Conservation (phyloP, 2,888 invertebrate genomes). For the Tetranychus piercei region DNA sequence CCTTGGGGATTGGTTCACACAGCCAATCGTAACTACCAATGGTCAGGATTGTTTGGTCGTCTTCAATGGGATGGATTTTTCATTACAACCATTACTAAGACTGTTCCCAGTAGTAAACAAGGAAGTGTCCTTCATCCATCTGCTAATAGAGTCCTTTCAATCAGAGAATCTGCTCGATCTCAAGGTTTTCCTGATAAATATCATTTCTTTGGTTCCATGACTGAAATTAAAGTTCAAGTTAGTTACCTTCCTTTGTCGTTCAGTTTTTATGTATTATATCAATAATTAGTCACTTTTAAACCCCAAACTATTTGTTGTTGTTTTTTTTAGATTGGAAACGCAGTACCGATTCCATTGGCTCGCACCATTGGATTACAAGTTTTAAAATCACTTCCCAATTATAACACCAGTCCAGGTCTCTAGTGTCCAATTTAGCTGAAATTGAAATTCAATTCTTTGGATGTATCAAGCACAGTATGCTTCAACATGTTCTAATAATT, state of each 20-base stretch:
- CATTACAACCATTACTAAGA: slow-evolving; percentile 59
- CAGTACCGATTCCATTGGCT: slow-evolving; percentile 65
- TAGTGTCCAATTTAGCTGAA: no score
- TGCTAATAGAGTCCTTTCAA: slow-evolving; percentile 60
- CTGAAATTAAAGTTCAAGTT: slow-evolving; percentile 59
- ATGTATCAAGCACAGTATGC: no score
- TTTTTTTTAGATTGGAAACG: slow-evolving; percentile 48
- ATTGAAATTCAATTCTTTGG: no score
- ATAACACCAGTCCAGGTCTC: no score
- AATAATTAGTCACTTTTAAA: background rate
- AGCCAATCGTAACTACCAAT: slow-evolving; percentile 62
- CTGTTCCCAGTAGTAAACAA: slow-evolving; percentile 72
- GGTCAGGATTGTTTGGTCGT: slow-evolving; percentile 65
- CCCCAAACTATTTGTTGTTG: background rate
- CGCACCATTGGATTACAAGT: slow-evolving; percentile 51
- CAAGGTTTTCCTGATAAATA: slow-evolving; percentile 65
- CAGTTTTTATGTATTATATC: no score
- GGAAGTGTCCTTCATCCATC: slow-evolving; percentile 64
- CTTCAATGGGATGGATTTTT: slow-evolving; percentile 67
- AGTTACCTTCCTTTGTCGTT: slow-evolving; percentile 2
- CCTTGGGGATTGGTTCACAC: slow-evolving; percentile 79
- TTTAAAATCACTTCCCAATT: background rate
- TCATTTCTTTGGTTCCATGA: slow-evolving; percentile 51
- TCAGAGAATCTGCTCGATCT: slow-evolving; percentile 65
- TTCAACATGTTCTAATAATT: no score